phyloP scores from a whole-genome alignment of 2,888 invertebrate species.

The Quadroppia sp. region DNA sequence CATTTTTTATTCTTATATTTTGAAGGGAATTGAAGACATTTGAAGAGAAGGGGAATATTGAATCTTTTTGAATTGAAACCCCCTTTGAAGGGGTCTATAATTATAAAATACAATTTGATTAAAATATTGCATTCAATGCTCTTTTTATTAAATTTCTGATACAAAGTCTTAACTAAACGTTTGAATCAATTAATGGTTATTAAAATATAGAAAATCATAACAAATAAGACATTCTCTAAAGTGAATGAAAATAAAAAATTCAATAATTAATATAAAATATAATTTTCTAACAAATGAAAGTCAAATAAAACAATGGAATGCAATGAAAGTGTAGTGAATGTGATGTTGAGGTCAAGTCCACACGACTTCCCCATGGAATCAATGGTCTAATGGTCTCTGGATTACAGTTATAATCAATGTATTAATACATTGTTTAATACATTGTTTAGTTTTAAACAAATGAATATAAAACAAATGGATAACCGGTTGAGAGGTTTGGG shows the following conservation, averaged over 20 bases:
- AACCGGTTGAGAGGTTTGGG: conserved; percentile 4
- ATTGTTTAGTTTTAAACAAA: not conserved
- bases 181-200: not conserved
- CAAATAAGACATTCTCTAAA: not conserved
- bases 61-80: too few relatives aligned
- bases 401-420: conserved; percentile 17
- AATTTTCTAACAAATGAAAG: conserved; percentile 19
- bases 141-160: not conserved
- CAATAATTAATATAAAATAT: conserved; percentile 16
- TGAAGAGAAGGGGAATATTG: too few relatives aligned
- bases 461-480: conserved; percentile 31
- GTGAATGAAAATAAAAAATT: not conserved
- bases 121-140: conserved; percentile 32
- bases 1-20: too few relatives aligned
- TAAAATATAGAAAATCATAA: conserved; percentile 31
- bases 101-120: too few relatives aligned
- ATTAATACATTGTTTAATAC: not conserved
- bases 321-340: conserved; percentile 9
- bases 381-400: too few relatives aligned
- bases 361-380: too few relatives aligned
- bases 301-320: conserved; percentile 9
- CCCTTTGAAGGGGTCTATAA: too few relatives aligned
- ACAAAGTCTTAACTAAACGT: not conserved
- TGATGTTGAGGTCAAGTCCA: conserved; percentile 16
- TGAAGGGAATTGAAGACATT: too few relatives aligned